Evolutionary conservation across 2,888 invertebrate species (phyloP), one percentile per base, ranked within the genome.

Genomic region (Philereme transversata): DNA sequence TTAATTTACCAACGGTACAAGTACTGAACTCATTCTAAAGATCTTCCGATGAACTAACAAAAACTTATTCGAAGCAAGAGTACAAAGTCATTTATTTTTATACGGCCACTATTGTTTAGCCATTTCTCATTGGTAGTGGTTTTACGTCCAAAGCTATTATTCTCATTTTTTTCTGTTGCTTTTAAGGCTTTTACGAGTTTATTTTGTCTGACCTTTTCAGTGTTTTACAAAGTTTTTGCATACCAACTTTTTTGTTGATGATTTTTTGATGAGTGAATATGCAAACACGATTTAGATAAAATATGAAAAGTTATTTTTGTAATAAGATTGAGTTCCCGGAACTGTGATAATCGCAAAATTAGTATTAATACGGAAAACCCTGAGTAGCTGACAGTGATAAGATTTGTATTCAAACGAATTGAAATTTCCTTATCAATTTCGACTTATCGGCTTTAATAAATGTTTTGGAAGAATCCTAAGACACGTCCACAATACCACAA

Each of bases 21-120:
- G 75, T 74, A 78, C 75, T 77, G 81, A 87, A 87, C 86, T 87
- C 85, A 84, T 86, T 89, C 84, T 88, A 89, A 89, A 89, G 89
- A 87, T 86, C 88, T 87, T 87, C 87, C 87, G 86, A 90, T 90
- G 89, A 87, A 88, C 88, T 88, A 84, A 84, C 86, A 88, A 87
- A 87, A 89, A 89, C 86, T 90, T 89, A 84, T 85, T 84, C 84
- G 79, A 75, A 80, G 84, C 79, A 84, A 85, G 83, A 63, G 79
- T 74, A 78, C 81, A 72, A 78, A 83, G 82, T 86, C 86, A 81
- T 89, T 89, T 89, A 86, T 88, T 90, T 88, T 88, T 89, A 88
- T 87, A 80, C 82, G 68, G 69, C 75, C 78, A 82, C 87, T 86
- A 89, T 89, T 89, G 89, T 89, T 88, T 88, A 87, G 85, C 79